Conservation (phyloP, 2,113 vertebrate species). For the Lepus europaeus region DNA sequence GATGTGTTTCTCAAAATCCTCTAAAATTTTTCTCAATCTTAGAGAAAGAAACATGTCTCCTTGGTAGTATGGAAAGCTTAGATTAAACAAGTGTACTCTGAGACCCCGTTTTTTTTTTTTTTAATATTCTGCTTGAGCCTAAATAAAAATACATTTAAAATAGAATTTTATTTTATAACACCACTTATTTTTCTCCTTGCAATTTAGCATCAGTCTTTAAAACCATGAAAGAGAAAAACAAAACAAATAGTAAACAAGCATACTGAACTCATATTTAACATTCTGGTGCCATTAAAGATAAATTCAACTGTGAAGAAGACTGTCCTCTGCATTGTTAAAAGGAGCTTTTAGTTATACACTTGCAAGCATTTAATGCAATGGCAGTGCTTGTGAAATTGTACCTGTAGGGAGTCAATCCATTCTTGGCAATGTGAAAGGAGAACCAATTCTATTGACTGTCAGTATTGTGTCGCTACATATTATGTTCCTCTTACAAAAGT, state of each 20-base stretch:
- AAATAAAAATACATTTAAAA: slow-evolving; percentile 15
- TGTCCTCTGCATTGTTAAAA: not conserved
- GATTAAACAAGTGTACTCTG: not conserved
- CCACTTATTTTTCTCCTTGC: not conserved
- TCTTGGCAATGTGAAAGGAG: slow-evolving; percentile 1
- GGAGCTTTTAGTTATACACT: slow-evolving; percentile 25
- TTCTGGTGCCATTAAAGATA: not conserved
- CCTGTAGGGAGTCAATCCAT: not conserved
- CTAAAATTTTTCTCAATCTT: not conserved
- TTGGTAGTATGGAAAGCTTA: not conserved
- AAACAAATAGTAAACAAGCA: not conserved
- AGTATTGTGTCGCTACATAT: not conserved
- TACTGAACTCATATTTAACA: not conserved
- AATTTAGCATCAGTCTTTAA: slow-evolving; percentile 20
- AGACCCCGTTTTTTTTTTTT: not conserved
- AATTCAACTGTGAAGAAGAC: not conserved
- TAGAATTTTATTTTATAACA: slow-evolving; percentile 21
- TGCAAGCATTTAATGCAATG: not conserved
- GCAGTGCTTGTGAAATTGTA: not conserved
- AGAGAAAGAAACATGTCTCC: not conserved
- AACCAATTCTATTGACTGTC: slow-evolving; percentile 18
- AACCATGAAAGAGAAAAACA: not conserved
- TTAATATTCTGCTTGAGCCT: not conserved
- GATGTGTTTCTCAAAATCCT: not conserved
- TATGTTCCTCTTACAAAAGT: not conserved